Base-by-base conservation (phyloP, 1,140 invertebrate species). In the Drosophila micromelanica region DNA sequence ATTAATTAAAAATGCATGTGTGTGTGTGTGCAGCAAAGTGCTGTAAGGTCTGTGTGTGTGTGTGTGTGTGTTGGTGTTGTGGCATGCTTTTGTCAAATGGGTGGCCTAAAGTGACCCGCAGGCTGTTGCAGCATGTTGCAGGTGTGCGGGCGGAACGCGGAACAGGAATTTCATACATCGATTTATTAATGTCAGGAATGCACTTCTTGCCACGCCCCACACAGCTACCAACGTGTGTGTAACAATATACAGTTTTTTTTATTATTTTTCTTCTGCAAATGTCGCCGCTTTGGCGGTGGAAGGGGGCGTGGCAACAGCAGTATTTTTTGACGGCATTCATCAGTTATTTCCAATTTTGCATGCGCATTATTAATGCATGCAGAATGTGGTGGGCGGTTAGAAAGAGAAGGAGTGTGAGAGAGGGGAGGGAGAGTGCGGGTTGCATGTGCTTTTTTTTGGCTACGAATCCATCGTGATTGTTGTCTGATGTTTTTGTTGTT, bases 1-100 rank as follows among this genome's bases (percentile, higher is more conserved):
- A 87, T 89, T 87, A 89, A 87, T 87, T 87, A 87, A 87, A 87
- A 89, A 87, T 87, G 84, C 76, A 73, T 76, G 74, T 75, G 68
- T 70, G n/a, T n/a, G 73, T 13, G 48, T 37, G 38, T 20, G n/a
- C 6, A 8, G 38, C 61, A 63, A 63, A 63, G 49, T 63, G 45
- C 43, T 8, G 32, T 7, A 8, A 7, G 7, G 32, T 9, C 32
- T 8, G 35, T 20, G 11, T 15, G 17, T 11, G 51, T 54, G 54
- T 42, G 35, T 68, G 62, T 8, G 70, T 27, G 55, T 40, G 54
- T 35, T 43, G 67, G 69, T 73, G 57, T 63, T 75, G 76, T 57
- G 78, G 77, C 73, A 80, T 69, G 80, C 80, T 73, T 78, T 84
- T 84, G 80, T 84, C 68, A 87, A 81, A 87, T 78, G 82, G 82